phyloP scores from a whole-genome alignment of 2,888 invertebrate species.

The Gymnocheta viridis region DNA sequence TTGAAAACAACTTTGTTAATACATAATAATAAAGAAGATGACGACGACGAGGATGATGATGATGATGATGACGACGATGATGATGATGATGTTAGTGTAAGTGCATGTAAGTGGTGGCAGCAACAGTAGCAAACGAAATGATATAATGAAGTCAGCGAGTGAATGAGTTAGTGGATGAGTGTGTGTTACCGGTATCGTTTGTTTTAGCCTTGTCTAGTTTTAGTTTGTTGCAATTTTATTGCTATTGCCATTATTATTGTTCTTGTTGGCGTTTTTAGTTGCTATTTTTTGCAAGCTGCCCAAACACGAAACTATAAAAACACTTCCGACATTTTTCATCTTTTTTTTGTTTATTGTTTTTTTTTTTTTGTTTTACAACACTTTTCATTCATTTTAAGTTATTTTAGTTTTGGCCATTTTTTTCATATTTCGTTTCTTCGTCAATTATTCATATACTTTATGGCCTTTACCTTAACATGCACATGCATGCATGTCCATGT shows the following conservation, averaged over 20 bases:
- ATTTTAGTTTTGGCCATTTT: conserved; percentile 40
- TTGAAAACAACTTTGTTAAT: conserved; percentile 26
- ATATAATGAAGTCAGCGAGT: conserved; percentile 28
- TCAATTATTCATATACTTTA: conserved; percentile 78
- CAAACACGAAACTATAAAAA: conserved; percentile 74
- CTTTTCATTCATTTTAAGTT: conserved; percentile 29
- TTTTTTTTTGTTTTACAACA: not conserved
- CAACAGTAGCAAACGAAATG: conserved; percentile 52
- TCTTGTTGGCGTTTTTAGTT: conserved; percentile 45
- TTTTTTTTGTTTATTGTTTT: conserved; percentile 8
- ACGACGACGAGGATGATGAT: conserved; percentile 19
- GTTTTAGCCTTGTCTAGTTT: conserved; percentile 58
- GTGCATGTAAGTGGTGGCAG: conserved; percentile 25
- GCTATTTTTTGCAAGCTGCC: conserved; percentile 42
- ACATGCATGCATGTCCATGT: conserved; percentile 54
- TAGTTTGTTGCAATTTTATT: conserved; percentile 69
- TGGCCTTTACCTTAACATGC: conserved; percentile 70
- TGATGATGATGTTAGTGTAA: conserved; percentile 17
- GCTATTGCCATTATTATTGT: conserved; percentile 57
- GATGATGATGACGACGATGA: not conserved
- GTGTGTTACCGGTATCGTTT: no score
- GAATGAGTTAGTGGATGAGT: not conserved
- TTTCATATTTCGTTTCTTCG: conserved; percentile 70
- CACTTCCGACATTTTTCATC: conserved; percentile 77
- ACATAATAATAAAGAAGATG: conserved; percentile 21